These are phyloP conservation scores for Heliconius hermathena DNA, from an alignment of 1,140 invertebrate genomes.

Conservation along the genomic window DNA sequence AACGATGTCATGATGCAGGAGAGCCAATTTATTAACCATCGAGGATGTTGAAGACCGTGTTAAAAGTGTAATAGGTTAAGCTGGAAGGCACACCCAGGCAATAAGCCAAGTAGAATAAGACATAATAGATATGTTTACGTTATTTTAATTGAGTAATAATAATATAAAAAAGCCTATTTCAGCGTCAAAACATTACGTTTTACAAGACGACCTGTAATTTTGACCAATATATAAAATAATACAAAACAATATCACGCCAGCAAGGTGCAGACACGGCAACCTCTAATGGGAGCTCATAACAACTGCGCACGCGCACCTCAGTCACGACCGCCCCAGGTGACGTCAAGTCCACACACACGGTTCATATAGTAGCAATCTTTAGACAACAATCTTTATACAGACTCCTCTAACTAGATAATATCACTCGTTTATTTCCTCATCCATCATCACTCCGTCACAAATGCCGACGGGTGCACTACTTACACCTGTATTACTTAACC, in stretches of 20 bases:
- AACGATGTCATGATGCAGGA: too few relatives aligned
- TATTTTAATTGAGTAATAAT: too few relatives aligned
- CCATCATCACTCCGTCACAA: conserved; percentile 60
- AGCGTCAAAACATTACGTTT: not conserved
- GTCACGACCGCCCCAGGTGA: conserved; percentile 70
- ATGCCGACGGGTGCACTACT: conserved; percentile 52
- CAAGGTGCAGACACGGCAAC: conserved; percentile 64
- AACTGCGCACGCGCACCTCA: conserved; percentile 63
- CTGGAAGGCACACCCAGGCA: too few relatives aligned
- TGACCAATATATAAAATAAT: conserved; percentile 36
- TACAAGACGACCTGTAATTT: not conserved
- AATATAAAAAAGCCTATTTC: not conserved
- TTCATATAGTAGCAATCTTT: conserved; percentile 52
- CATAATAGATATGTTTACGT: too few relatives aligned
- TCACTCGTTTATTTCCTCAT: conserved; percentile 56
- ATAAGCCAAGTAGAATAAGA: too few relatives aligned
- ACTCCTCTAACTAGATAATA: conserved; percentile 55
- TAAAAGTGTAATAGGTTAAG: too few relatives aligned
- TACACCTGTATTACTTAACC: conserved; percentile 57
- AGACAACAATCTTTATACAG: conserved; percentile 53
- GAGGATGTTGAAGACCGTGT: too few relatives aligned
- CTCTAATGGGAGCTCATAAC: conserved; percentile 67
- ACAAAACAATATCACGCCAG: conserved; percentile 27
- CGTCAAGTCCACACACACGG: conserved; percentile 42
- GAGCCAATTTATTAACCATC: too few relatives aligned